phyloP scores from a whole-genome alignment of 2,113 vertebrate genomes.

The Mirza zaza region DNA sequence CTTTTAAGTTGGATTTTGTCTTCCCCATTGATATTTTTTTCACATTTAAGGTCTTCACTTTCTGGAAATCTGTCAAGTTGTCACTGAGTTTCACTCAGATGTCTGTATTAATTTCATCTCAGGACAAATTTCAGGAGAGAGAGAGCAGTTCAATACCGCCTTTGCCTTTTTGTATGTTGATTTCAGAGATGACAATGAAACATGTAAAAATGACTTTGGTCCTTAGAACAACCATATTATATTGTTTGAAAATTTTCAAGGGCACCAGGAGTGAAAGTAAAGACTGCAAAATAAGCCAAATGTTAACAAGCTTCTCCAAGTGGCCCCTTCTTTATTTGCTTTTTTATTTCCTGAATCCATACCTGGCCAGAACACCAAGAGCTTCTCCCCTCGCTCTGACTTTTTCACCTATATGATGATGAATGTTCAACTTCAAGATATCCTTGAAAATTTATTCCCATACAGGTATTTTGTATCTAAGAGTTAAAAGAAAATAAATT shows the following conservation, averaged over 20 bases:
- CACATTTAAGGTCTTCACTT: background rate
- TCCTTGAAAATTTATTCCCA: background rate
- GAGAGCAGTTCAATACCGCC: background rate
- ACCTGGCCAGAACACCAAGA: background rate
- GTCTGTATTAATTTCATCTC: slow-evolving; percentile 2
- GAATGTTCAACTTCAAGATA: background rate
- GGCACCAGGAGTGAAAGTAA: background rate
- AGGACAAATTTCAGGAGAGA: background rate
- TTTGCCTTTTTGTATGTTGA: background rate
- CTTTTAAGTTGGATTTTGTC: background rate
- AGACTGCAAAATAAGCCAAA: background rate
- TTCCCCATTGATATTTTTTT: background rate
- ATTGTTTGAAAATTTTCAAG: slow-evolving; percentile 2
- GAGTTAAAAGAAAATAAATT: background rate
- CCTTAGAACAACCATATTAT: background rate
- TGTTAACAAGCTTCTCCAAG: background rate
- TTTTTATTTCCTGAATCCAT: background rate
- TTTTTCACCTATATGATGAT: background rate
- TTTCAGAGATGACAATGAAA: background rate
- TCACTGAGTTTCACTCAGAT: background rate
- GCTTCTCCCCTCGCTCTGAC: background rate
- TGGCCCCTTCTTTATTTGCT: background rate
- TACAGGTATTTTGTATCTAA: background rate
- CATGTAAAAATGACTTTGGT: background rate
- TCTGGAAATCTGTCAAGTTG: slow-evolving; percentile 31